Conservation (phyloP, 2,888 invertebrate genomes). For the Cheilosia pagana region DNA sequence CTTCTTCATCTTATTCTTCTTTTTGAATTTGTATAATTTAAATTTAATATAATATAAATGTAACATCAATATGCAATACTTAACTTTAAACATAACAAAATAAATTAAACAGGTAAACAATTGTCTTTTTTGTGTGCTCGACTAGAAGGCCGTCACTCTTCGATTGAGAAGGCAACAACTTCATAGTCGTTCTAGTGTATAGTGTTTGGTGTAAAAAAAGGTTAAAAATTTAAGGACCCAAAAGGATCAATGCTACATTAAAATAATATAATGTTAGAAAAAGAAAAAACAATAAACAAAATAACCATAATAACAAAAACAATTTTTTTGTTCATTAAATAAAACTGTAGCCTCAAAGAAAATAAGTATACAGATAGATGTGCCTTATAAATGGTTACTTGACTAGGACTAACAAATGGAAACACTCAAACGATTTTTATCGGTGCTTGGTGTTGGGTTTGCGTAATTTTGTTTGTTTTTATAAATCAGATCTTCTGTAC, state of each 20-base stretch:
- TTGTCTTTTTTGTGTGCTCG: slow-evolving; percentile 77
- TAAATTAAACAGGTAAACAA: slow-evolving; percentile 77
- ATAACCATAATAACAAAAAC: slow-evolving; percentile 35
- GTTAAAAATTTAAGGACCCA: slow-evolving; percentile 64
- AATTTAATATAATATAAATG: slow-evolving; percentile 57
- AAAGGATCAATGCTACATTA: slow-evolving; percentile 67
- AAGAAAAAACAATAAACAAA: slow-evolving; percentile 33
- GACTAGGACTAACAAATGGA: slow-evolving; percentile 63
- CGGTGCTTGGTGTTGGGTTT: slow-evolving; percentile 51
- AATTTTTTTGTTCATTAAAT: slow-evolving; percentile 8
- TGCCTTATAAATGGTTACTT: slow-evolving; percentile 14
- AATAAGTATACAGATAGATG: slow-evolving; percentile 36
- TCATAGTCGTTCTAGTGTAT: slow-evolving; percentile 66
- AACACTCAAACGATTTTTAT: slow-evolving; percentile 48
- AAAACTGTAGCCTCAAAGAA: slow-evolving; percentile 63
- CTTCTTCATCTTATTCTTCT: neutral
- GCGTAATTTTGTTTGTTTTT: slow-evolving; percentile 35
- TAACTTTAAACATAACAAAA: slow-evolving; percentile 74
- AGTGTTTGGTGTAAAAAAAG: slow-evolving; percentile 72
- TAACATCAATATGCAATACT: slow-evolving; percentile 69
- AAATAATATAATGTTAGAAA: slow-evolving; percentile 27
- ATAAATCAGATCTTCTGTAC: slow-evolving; percentile 76
- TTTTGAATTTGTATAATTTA: slow-evolving; percentile 39
- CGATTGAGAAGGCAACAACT: slow-evolving; percentile 6
- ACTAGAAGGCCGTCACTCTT: slow-evolving; percentile 59